Evolutionary conservation across 2,113 vertebrate genomes (phyloP).

Genomic region (Scomber scombrus): DNA sequence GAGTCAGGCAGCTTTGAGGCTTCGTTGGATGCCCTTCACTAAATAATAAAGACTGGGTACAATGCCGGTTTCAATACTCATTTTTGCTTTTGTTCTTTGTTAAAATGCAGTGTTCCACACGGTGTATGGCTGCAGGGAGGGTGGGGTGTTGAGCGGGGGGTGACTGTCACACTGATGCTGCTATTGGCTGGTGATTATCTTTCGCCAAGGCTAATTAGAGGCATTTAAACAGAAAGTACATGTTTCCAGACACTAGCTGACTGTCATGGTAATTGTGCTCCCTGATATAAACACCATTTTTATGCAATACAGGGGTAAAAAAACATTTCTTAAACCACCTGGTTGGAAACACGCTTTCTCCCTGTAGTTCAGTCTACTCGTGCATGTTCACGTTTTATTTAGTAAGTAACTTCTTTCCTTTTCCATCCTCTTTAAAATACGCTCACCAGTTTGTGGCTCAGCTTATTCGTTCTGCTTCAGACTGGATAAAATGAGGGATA

Average conservation of each 20-base stretch:
- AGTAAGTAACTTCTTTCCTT: constrained; percentile 15
- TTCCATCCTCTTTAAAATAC: constrained; percentile 5
- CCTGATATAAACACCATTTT: constrained; percentile 35
- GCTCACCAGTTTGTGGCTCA: constrained; percentile 43
- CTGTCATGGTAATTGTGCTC: constrained; percentile 54
- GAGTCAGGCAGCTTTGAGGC: constrained; percentile 24
- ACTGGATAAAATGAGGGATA: constrained; percentile 43
- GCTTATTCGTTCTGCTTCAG: constrained; percentile 17
- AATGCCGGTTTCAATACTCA: constrained; percentile 37
- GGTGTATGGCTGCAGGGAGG: constrained; percentile 36
- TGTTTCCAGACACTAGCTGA: constrained; percentile 56
- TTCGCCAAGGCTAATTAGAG: constrained; percentile 67
- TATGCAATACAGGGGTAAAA: background rate
- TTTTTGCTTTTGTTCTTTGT: constrained; percentile 49
- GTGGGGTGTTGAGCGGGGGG: background rate
- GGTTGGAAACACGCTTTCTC: constrained; percentile 27
- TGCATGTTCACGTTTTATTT: constrained; percentile 10
- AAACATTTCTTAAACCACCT: constrained; percentile 31
- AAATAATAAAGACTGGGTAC: constrained; percentile 45
- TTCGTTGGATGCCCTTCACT: constrained; percentile 41
- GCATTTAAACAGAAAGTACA: constrained; percentile 56
- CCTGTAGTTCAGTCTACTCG: background rate
- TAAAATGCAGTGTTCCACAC: constrained; percentile 39
- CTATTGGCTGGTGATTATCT: constrained; percentile 68
- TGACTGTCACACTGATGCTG: constrained; percentile 43